These are phyloP conservation scores for Nebria brevicollis DNA, from an alignment of 2,888 invertebrate species.

Conservation along the genomic window DNA sequence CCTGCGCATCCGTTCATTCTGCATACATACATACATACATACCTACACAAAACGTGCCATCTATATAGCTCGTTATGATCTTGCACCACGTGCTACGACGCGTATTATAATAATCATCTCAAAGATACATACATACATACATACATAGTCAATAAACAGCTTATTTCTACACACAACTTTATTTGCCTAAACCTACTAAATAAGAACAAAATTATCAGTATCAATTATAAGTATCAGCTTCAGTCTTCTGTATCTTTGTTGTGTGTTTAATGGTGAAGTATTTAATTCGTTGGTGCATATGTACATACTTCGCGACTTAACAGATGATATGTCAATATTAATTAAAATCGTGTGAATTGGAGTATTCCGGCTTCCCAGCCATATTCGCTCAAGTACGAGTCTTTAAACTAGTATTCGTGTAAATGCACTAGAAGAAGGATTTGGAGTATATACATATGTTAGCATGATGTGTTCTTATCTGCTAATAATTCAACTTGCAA, in stretches of 20 bases:
- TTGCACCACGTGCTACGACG: background rate
- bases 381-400: background rate
- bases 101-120: background rate
- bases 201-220: no score
- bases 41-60: no score
- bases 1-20: background rate
- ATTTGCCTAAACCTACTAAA: background rate
- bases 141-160: background rate
- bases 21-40: background rate
- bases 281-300: no score
- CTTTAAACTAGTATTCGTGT: background rate
- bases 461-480: background rate
- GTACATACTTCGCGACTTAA: background rate
- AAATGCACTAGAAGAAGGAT: background rate
- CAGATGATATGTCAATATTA: slow-evolving; percentile 37
- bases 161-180: background rate
- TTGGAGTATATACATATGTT: background rate
- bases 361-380: background rate
- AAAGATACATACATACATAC: background rate
- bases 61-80: background rate
- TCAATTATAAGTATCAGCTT: no score
- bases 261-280: no score
- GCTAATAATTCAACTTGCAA: background rate
- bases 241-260: no score
- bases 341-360: slow-evolving; percentile 31